phyloP scores from a whole-genome alignment of 2,113 vertebrate genomes.

The Sphaerodactylus townsendi region DNA sequence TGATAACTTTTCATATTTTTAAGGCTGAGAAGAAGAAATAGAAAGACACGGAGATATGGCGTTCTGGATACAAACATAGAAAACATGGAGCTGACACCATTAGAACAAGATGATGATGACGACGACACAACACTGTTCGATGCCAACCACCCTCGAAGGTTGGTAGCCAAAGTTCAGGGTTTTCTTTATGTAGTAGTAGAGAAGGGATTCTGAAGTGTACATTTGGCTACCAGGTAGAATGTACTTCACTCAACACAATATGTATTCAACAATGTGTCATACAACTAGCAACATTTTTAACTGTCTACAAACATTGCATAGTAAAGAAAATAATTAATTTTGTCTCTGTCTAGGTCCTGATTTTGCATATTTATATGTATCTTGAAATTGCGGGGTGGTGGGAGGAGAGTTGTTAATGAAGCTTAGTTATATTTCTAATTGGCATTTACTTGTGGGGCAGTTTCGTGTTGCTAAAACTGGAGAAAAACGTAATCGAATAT shows the following conservation, averaged over 20 bases:
- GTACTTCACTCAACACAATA: neutral
- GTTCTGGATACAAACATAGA: constrained; percentile 82
- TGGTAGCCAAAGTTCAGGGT: constrained; percentile 31
- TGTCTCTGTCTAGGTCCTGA: neutral
- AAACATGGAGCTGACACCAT: constrained; percentile 80
- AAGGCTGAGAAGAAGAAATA: constrained; percentile 77
- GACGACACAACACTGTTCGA: constrained; percentile 81
- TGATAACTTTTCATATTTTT: constrained; percentile 41
- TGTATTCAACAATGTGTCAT: neutral
- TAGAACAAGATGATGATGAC: constrained; percentile 82
- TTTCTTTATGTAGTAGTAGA: constrained; percentile 23
- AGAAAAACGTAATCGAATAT: neutral
- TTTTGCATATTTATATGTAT: neutral
- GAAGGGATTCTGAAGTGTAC: constrained; percentile 4
- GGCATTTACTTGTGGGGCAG: neutral
- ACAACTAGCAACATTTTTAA: neutral
- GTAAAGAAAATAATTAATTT: neutral
- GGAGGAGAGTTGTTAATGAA: neutral
- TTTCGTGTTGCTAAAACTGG: neutral
- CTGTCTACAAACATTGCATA: neutral
- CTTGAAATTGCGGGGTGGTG: neutral
- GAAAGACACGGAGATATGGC: constrained; percentile 78
- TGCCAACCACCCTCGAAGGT: constrained; percentile 78
- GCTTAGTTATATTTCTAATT: neutral
- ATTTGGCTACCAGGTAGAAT: neutral